Evolutionary conservation across 2,797 vertebrate genomes (phyloP).

Genomic region (Pipistrellus pipistrellus): DNA sequence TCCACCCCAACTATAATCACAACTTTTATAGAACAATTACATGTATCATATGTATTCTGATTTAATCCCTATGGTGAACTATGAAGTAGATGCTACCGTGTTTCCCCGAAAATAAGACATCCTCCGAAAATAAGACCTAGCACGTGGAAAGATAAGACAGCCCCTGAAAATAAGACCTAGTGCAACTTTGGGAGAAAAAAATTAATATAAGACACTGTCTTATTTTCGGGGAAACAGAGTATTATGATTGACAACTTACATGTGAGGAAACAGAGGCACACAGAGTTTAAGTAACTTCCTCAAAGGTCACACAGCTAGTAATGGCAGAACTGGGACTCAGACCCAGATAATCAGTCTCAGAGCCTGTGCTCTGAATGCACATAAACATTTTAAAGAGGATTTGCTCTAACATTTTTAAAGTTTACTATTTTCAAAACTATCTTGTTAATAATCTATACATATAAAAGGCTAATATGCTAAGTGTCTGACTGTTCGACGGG

Average conservation of each 20-base stretch:
- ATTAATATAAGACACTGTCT: too few species aligned
- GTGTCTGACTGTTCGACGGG: too few species aligned
- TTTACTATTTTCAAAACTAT: conserved; percentile 33
- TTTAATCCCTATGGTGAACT: neutral
- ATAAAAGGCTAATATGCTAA: too few species aligned
- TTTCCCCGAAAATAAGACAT: too few species aligned
- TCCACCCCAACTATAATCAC: neutral
- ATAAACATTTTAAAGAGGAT: neutral
- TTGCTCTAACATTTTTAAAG: conserved; percentile 12
- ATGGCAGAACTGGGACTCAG: neutral
- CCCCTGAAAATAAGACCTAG: too few species aligned
- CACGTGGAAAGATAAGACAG: too few species aligned
- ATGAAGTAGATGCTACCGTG: neutral
- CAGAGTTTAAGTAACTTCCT: neutral
- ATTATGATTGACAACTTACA: neutral
- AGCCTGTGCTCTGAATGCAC: neutral
- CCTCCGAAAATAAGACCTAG: too few species aligned
- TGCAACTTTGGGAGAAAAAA: too few species aligned
- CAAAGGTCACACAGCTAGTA: neutral
- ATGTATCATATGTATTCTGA: neutral
- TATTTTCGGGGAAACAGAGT: too few species aligned
- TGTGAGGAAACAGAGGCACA: neutral
- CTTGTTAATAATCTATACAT: neutral
- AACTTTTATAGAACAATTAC: neutral
- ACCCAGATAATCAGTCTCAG: neutral